Evolutionary conservation across 1,140 invertebrate genomes (phyloP), one percentile per base, ranked within the genome.

Genomic region (Anoplolepis gracilipes): DNA sequence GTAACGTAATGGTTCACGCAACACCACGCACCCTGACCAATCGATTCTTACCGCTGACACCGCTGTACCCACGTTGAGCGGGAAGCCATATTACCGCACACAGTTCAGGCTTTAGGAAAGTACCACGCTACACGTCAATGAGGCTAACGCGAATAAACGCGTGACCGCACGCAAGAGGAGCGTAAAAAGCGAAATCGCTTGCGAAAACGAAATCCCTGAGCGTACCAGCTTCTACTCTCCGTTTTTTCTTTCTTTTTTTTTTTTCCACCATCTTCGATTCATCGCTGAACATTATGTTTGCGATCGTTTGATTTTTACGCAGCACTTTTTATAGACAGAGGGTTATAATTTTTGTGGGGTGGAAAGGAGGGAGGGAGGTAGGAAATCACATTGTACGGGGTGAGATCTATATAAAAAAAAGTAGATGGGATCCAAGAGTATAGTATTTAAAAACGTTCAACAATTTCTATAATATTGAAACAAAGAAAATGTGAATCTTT

Each of bases 1-100:
- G 94, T 94, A 95, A 94, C 94, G 94, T 95, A 94, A 93, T 95
- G 94, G 94, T 94, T 95, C 94, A 95, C 91, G 94, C 94, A 90
- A 94, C 94, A 85, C 94, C 94, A 92, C 93, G 94, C 93, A 94
- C 93, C 90, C 92, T 95, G 91, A 94, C 93, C 89, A 95, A 95
- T 94, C 94, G 94, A 90, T 95, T 95, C 92, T 92, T 95, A 94
- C 94, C 94, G 92, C 90, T 90, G 59, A 92, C 95, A 94, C 94
- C 94, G 92, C 90, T 90, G 59, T 72, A 79, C 57, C 88, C 88
- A 89, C 88, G 88, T 90, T 90, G 88, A 90, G 85, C 88, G 85
- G 85, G 76, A 73, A 59, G 78, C 78, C 53, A 69, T 39, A 72
- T n/a, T 69, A 81, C 67, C 78, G 78, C 78, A 73, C 67, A 59